A percentile compares a stretch with the other conserved stretches of the same genome.
These are phyloP conservation scores for Holocentrus rufus DNA, from an alignment of 2,797 vertebrate species.

Conservation along the genomic window DNA sequence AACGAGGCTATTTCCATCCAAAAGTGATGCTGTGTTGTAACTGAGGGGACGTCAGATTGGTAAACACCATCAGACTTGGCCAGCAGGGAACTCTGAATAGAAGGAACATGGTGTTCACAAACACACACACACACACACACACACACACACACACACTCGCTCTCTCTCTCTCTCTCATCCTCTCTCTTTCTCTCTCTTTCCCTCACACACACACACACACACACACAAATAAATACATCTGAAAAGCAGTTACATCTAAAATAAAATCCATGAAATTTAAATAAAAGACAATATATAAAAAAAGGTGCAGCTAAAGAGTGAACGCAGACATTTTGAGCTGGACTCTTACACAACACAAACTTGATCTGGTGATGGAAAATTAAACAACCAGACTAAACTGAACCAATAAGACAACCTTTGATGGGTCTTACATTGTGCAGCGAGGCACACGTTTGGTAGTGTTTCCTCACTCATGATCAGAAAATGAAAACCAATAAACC, in stretches of 20 bases:
- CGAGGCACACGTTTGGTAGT: not conserved
- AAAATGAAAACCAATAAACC: slow-evolving; percentile 7
- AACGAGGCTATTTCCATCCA: slow-evolving; percentile 25
- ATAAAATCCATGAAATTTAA: slow-evolving; percentile 56
- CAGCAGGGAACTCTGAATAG: slow-evolving; percentile 81
- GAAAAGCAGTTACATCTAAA: slow-evolving; percentile 50
- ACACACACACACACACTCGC: slow-evolving; percentile 33
- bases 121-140: slow-evolving; percentile 51
- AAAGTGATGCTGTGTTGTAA: slow-evolving; percentile 55
- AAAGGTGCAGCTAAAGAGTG: slow-evolving; percentile 37
- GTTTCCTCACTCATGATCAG: not conserved
- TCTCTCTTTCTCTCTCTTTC: too few species aligned
- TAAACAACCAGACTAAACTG: slow-evolving; percentile 31
- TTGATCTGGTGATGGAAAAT: too few species aligned
- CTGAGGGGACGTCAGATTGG: slow-evolving; percentile 72
- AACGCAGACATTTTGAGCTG: slow-evolving; percentile 56
- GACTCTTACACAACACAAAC: too few species aligned
- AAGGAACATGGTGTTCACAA: slow-evolving; percentile 85
- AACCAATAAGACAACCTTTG: slow-evolving; percentile 27
- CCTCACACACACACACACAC: slow-evolving; percentile 9
- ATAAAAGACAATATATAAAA: slow-evolving; percentile 39
- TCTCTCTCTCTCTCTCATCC: too few species aligned
- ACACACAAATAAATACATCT: not conserved
- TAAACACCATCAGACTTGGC: slow-evolving; percentile 76
- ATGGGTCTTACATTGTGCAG: slow-evolving; percentile 23